Percentiles rank a stretch among this genome's conserved stretches.
Conservation (phyloP, 2,888 invertebrate species). For the Lydus trimaculatus region DNA sequence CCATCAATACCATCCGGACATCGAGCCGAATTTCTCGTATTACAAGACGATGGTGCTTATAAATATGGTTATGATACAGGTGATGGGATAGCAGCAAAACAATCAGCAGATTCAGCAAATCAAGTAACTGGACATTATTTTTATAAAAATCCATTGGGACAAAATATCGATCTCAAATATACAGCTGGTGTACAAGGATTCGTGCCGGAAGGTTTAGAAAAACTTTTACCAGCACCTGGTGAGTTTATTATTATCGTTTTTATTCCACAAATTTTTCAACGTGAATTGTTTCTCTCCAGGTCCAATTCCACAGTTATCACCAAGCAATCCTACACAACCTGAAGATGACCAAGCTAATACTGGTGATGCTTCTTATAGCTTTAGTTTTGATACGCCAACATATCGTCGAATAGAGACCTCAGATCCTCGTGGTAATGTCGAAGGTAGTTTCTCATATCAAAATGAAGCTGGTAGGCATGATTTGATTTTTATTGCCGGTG, state of each 20-base stretch:
- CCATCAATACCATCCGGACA: constrained; percentile 50
- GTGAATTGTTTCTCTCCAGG: not conserved
- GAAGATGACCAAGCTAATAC: constrained; percentile 26
- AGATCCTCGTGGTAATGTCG: constrained; percentile 39
- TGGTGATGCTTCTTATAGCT: constrained; percentile 48
- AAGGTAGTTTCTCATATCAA: constrained; percentile 41
- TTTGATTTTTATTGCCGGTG: constrained; percentile 45
- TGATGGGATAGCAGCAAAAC: constrained; percentile 51
- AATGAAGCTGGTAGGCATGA: constrained; percentile 41
- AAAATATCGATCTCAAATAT: constrained; percentile 49
- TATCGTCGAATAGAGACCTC: constrained; percentile 43
- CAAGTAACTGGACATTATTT: constrained; percentile 52
- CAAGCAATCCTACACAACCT: too few relatives aligned
- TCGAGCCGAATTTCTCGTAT: constrained; percentile 55
- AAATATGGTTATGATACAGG: constrained; percentile 55
- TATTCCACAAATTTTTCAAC: not conserved
- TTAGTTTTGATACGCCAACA: constrained; percentile 42
- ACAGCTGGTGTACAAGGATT: constrained; percentile 53
- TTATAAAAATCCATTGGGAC: constrained; percentile 46
- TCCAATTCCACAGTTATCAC: not conserved
- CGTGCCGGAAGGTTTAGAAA: constrained; percentile 42
- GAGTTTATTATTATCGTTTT: not conserved
- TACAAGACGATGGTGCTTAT: constrained; percentile 56
- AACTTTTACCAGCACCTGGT: constrained; percentile 4
- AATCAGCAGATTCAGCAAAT: constrained; percentile 50